phyloP scores from a whole-genome alignment of 2,113 vertebrate genomes.

The Emydura subglobosa region DNA sequence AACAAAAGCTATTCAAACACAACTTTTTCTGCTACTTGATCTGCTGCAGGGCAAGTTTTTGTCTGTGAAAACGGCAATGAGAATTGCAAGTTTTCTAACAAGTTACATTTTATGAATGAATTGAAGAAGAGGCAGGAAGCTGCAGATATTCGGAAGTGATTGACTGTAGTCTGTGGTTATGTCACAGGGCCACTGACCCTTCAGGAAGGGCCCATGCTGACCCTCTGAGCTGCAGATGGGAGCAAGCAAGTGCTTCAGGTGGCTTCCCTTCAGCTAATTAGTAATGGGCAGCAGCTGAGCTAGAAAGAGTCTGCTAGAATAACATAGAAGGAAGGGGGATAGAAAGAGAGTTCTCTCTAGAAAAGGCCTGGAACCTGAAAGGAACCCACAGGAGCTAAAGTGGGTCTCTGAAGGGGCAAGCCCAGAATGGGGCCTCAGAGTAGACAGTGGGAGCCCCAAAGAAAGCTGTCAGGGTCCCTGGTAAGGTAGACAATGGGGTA shows the following conservation, averaged over 20 bases:
- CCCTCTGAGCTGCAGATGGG: background rate
- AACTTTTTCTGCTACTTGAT: background rate
- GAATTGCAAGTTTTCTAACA: background rate
- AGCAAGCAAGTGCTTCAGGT: background rate
- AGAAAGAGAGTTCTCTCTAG: too few species aligned
- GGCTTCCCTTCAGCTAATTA: background rate
- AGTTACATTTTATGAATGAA: rapidly evolving
- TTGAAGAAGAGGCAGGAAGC: background rate
- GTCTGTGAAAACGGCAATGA: rapidly evolving
- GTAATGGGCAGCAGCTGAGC: background rate
- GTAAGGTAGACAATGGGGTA: too few species aligned
- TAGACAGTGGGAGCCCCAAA: background rate
- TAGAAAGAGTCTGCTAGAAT: background rate
- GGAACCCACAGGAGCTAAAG: background rate
- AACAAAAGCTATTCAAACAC: background rate
- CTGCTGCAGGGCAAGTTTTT: background rate
- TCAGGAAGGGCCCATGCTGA: background rate
- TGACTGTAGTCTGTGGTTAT: background rate
- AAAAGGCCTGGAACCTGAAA: background rate
- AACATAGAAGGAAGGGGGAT: background rate
- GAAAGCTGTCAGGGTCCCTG: too few species aligned
- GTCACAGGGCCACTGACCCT: background rate
- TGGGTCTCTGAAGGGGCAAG: background rate
- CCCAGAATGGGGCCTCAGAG: background rate
- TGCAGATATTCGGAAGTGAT: background rate